A percentile compares a stretch with the other conserved stretches of the same genome.
These are phyloP conservation scores for Nannospalax galili DNA, from an alignment of 2,113 vertebrate genomes.

Conservation along the genomic window DNA sequence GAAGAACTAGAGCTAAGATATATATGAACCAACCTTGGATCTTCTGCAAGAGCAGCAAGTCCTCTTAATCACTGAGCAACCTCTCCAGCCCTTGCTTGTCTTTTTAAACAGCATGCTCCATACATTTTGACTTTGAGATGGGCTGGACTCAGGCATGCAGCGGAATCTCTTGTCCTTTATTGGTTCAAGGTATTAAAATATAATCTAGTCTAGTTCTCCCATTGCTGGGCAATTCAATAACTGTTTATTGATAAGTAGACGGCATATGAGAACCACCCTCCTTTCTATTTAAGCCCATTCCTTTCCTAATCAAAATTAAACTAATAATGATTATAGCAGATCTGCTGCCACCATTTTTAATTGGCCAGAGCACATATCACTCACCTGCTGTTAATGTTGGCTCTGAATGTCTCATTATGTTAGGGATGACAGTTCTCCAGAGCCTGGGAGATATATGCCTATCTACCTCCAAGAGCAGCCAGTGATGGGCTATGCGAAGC, in stretches of 20 bases:
- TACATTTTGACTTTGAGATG: neutral
- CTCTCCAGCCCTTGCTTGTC: too few species aligned
- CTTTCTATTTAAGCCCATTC: neutral
- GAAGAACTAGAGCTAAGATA: too few species aligned
- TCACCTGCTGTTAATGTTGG: neutral
- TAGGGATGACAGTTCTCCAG: neutral
- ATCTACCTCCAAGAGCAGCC: neutral
- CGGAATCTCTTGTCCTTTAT: neutral
- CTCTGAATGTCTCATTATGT: neutral
- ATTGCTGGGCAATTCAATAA: neutral
- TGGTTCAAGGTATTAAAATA: neutral
- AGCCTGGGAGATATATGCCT: neutral
- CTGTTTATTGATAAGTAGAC: neutral
- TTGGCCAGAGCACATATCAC: neutral
- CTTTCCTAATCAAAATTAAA: conserved; percentile 7
- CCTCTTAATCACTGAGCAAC: too few species aligned
- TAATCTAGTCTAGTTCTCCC: neutral
- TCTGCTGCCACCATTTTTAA: neutral
- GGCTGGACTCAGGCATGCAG: neutral
- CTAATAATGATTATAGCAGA: neutral
- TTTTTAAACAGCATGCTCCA: too few species aligned
- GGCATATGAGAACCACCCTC: neutral
- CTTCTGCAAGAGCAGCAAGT: too few species aligned
- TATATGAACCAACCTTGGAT: too few species aligned
- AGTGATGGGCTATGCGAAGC: neutral